These are phyloP conservation scores for Nineta flava DNA, from an alignment of 2,888 invertebrate species.

Conservation along the genomic window DNA sequence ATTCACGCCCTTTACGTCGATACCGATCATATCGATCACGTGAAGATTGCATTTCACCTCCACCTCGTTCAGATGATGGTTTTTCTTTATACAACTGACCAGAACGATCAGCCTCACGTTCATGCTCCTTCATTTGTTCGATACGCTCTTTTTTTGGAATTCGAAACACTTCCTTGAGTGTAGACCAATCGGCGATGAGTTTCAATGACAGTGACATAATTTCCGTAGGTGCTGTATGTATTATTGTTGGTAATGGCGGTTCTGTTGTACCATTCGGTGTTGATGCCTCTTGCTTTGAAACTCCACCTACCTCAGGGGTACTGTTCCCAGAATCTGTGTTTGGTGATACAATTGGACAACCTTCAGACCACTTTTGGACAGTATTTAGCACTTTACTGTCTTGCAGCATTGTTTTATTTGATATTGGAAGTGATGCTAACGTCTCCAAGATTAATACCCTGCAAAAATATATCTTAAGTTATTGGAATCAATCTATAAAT, in stretches of 20 bases:
- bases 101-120: constrained; percentile 64
- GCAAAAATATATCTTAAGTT: constrained; percentile 13
- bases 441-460: constrained; percentile 65
- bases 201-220: constrained; percentile 42
- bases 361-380: constrained; percentile 67
- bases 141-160: constrained; percentile 89
- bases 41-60: constrained; percentile 18
- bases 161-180: constrained; percentile 62
- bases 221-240: constrained; percentile 21
- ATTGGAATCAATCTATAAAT: too few species aligned
- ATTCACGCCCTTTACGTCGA: constrained; percentile 2
- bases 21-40: constrained; percentile 3
- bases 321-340: constrained; percentile 26
- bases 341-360: constrained; percentile 18
- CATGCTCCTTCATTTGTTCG: constrained; percentile 91
- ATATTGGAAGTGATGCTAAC: constrained; percentile 72
- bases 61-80: constrained; percentile 21
- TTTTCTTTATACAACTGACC: constrained; percentile 14
- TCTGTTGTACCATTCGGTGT: not conserved
- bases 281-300: constrained; percentile 16
- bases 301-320: constrained; percentile 21
- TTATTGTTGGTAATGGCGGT: constrained; percentile 4
- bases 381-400: constrained; percentile 79
- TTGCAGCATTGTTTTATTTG: constrained; percentile 82
- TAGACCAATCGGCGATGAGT: constrained; percentile 59